Conservation (phyloP, 1,140 invertebrate genomes). For the Penaeus indicus region DNA sequence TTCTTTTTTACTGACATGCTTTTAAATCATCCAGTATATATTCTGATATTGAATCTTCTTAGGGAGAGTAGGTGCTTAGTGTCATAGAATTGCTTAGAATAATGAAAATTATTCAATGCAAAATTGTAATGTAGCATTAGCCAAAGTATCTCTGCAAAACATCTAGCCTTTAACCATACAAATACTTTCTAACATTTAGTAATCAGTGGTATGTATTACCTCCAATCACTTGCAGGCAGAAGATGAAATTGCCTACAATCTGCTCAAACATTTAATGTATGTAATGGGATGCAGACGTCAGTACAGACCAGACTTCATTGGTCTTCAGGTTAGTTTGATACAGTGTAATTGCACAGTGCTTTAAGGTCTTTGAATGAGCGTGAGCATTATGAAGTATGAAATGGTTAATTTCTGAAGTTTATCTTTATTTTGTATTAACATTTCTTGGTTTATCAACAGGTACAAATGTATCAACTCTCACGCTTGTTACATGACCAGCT, state of each 20-base stretch:
- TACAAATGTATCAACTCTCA: constrained; percentile 90
- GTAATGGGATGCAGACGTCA: constrained; percentile 86
- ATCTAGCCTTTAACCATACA: no score
- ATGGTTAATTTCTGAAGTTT: background rate
- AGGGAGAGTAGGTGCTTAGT: no score
- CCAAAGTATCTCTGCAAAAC: no score
- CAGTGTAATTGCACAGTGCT: background rate
- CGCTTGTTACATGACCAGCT: constrained; percentile 91
- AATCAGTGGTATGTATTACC: constrained; percentile 24
- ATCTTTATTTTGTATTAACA: constrained; percentile 16
- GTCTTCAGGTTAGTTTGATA: constrained; percentile 79
- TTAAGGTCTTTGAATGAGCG: no score
- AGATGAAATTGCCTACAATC: constrained; percentile 88
- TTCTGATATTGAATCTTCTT: no score
- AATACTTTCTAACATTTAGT: background rate
- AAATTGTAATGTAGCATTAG: no score
- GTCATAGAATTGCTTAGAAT: no score
- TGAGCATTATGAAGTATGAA: no score
- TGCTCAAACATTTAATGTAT: constrained; percentile 93
- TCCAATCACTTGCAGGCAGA: constrained; percentile 80
- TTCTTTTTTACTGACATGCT: background rate
- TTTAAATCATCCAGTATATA: background rate
- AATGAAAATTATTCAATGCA: no score
- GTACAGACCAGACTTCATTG: constrained; percentile 94
- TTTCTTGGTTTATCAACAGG: constrained; percentile 74